Percentiles rank a stretch among this genome's conserved stretches.
Conservation (phyloP, 1,140 invertebrate genomes). For the Plutomurus gul region DNA sequence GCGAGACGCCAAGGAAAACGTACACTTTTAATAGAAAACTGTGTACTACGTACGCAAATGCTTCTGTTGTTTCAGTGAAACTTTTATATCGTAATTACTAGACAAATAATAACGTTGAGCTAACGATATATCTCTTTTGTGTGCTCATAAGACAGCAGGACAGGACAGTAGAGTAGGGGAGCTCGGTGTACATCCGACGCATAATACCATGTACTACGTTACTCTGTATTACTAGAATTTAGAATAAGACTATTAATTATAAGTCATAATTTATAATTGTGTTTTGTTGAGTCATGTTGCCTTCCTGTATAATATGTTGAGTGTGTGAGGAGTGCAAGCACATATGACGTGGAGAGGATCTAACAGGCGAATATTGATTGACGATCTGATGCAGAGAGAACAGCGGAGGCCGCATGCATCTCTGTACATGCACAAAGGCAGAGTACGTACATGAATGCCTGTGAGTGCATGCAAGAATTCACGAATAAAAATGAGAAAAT, state of each 20-base stretch:
- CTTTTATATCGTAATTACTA: neutral
- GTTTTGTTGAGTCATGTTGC: neutral
- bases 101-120: neutral
- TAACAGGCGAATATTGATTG: neutral
- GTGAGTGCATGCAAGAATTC: neutral
- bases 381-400: neutral
- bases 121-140: neutral
- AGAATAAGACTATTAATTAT: neutral
- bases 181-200: too few species aligned
- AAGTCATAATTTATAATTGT: conserved; percentile 15
- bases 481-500: conserved; percentile 13
- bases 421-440: too few species aligned
- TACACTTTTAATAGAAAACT: too few species aligned
- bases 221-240: neutral
- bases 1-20: too few species aligned
- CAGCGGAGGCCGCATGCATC: neutral
- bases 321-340: neutral
- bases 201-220: too few species aligned
- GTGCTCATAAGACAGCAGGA: too few species aligned
- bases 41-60: neutral
- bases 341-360: neutral
- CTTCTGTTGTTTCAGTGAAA: neutral
- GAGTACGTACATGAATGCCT: too few species aligned
- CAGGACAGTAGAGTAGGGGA: too few species aligned
- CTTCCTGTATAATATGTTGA: neutral